phyloP scores from a whole-genome alignment of 2,113 vertebrate genomes.

The Semnopithecus entellus region DNA sequence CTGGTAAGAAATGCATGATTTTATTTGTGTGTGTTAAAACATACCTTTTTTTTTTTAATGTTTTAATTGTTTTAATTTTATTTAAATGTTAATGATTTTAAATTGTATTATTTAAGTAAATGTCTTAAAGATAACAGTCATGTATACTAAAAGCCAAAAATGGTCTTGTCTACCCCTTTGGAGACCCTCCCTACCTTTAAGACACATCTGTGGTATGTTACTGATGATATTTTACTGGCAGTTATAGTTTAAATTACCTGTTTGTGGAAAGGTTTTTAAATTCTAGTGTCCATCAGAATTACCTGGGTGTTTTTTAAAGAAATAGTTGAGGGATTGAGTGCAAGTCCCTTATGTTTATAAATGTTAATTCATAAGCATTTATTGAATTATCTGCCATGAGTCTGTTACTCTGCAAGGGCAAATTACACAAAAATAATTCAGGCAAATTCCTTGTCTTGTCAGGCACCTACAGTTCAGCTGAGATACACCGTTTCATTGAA shows the following conservation, averaged over 20 bases:
- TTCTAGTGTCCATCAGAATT: background rate
- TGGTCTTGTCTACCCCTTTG: background rate
- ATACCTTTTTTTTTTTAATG: background rate
- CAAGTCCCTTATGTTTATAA: background rate
- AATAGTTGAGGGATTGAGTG: background rate
- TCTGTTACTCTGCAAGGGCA: background rate
- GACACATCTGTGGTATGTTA: background rate
- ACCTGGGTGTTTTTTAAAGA: background rate
- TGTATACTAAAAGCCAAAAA: background rate
- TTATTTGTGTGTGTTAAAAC: background rate
- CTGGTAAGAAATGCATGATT: conserved; percentile 75
- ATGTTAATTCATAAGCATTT: background rate
- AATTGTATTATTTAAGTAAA: background rate
- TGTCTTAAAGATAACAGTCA: background rate
- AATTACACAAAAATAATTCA: background rate
- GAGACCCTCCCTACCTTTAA: background rate
- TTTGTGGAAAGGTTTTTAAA: background rate
- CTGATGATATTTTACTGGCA: background rate
- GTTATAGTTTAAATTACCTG: background rate
- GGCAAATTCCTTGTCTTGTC: background rate
- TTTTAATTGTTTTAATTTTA: background rate
- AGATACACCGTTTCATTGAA: background rate
- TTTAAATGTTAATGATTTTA: background rate
- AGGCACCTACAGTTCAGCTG: background rate
- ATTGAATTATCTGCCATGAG: background rate